Evolutionary conservation across 37 sponge, comb jelly and placozoan genomes (phyloP).

Genomic region (Tethya wilhelma): DNA sequence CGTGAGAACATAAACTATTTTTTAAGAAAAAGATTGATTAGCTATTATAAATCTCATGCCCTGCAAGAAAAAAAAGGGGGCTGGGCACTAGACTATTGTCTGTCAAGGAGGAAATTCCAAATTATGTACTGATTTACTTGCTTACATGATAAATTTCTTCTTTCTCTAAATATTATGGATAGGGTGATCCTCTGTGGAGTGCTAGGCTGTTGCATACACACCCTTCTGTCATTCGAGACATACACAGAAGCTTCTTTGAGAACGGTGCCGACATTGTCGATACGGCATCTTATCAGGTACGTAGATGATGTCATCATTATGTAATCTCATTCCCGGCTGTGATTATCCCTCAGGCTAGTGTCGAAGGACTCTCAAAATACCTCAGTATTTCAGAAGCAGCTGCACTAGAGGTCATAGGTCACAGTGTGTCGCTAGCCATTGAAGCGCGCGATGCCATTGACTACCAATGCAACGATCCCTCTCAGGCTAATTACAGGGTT

Average conservation of each 20-base stretch:
- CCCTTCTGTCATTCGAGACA: constrained; percentile 57
- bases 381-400: constrained; percentile 18
- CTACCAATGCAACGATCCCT: neutral
- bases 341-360: constrained; percentile 53
- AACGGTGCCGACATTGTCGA: constrained; percentile 79
- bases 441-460: constrained; percentile 26
- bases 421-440: constrained; percentile 71
- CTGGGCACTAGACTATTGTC: neutral
- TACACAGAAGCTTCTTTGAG: constrained; percentile 55
- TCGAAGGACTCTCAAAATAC: constrained; percentile 62
- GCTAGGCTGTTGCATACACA: constrained; percentile 62
- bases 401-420: constrained; percentile 59
- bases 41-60: no score
- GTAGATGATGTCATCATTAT: neutral
- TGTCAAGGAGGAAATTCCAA: neutral
- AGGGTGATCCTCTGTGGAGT: constrained; percentile 89
- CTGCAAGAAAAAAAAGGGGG: no score
- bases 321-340: neutral
- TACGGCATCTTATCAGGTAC: constrained; percentile 81
- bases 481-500: neutral
- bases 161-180: neutral
- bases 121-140: neutral
- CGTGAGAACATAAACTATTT: constrained; percentile 7
- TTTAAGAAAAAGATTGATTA: no score
- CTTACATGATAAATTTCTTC: neutral